phyloP scores from a whole-genome alignment of 2,113 vertebrate genomes.

The Petroica traversi region DNA sequence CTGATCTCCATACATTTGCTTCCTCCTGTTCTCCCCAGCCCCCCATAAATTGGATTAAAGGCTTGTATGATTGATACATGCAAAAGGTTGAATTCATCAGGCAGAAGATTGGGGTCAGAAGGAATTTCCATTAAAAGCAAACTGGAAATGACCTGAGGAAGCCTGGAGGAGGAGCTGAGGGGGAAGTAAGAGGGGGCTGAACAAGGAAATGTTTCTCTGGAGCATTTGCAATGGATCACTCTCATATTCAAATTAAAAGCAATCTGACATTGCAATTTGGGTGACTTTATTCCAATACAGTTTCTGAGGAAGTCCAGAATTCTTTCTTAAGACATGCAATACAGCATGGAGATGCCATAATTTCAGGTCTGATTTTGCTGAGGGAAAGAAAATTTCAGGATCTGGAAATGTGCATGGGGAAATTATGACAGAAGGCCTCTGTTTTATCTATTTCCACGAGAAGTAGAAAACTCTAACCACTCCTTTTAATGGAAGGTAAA shows the following conservation, averaged over 20 bases:
- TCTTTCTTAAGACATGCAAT: background rate
- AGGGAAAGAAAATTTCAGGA: background rate
- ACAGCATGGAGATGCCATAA: background rate
- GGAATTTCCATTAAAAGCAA: slow-evolving; percentile 47
- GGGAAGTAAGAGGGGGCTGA: background rate
- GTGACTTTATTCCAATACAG: background rate
- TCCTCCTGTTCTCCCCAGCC: background rate
- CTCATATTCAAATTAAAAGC: background rate
- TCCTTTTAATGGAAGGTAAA: background rate
- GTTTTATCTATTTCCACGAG: background rate
- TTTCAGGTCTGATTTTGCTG: background rate
- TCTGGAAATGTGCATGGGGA: background rate
- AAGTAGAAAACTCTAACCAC: background rate
- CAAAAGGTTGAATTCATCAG: background rate
- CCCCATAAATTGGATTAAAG: slow-evolving; percentile 10
- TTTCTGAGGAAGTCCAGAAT: background rate
- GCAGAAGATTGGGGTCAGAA: background rate
- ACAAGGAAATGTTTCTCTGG: background rate
- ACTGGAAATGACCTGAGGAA: slow-evolving; percentile 8
- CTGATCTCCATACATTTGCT: background rate
- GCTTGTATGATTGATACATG: background rate
- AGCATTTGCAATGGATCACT: background rate
- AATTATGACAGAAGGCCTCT: background rate
- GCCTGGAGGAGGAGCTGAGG: background rate
- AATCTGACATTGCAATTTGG: background rate